Base-by-base conservation (phyloP, 64 coral and sea anemone species). In the Montipora foliosa region DNA sequence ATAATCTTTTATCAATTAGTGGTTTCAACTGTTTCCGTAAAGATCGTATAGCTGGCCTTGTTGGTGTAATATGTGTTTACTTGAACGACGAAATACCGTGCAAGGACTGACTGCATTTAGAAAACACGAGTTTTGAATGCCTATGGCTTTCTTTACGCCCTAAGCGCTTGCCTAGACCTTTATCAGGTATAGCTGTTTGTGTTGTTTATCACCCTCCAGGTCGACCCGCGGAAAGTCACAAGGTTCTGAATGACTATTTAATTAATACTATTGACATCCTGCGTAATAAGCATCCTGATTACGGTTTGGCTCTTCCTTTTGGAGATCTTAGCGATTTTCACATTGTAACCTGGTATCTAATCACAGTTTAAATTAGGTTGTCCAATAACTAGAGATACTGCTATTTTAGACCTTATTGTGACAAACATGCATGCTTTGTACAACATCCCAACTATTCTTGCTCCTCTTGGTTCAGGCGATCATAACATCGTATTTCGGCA, bases 291-390 rank as follows among this genome's bases (percentile, higher is more conserved):
- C 37, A 92, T 19, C 79, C 90, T 75, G 79, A 83, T 44, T 57
- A 53, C 21, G 90, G 68, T 25, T 6, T 92, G 17, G 90, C 83
- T 22, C 45, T 92, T 15, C 90, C 37, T 37, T 37, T 83, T 76
- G 79, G 81, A 4, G 91, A 92, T 84, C 77, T 92, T 44, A 87
- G 79, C 49, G 90, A 96, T 61, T 93, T 89, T 52, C n/a, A 92
- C 24, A 22, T 83, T 77, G 16, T 71, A 8, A 84, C 67, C 47
- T 8, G 37, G 19, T 44, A 78, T 88, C 68, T 70, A 57, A 73
- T 45, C 78, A 90, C 71, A 96, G 49, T 89, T 80, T 96, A 67
- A 92, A 96, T 24, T 80, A 96, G 89, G 90, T 96, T 55, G 90
- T 96, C 69, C 52, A 96, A 61, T 74, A 77, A 92, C 90, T 75